A percentile compares a stretch with the other conserved stretches of the same genome.
Conservation (phyloP, 2,113 vertebrate genomes). For the Hiodon alosoides region DNA sequence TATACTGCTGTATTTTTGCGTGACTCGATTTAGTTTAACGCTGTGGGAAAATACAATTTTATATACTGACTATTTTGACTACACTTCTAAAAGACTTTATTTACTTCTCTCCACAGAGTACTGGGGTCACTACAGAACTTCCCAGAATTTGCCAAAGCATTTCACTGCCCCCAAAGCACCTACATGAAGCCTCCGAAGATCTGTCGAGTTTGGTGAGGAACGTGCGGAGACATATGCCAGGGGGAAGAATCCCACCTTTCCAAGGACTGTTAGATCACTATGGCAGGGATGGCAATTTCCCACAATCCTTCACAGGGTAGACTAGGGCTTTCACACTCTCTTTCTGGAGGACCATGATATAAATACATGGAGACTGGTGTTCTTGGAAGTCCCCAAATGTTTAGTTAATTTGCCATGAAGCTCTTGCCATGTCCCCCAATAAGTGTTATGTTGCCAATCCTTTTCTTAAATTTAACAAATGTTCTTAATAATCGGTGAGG, state of each 20-base stretch:
- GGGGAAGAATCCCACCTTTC: conserved; percentile 24
- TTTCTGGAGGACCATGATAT: conserved; percentile 40
- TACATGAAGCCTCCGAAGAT: conserved; percentile 78
- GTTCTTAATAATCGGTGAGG: conserved; percentile 1
- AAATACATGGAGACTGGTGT: conserved; percentile 33
- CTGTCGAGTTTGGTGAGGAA: conserved; percentile 84
- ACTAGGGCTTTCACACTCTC: conserved; percentile 46
- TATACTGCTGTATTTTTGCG: too few species aligned
- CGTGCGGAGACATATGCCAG: conserved; percentile 19
- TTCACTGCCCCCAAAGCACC: conserved; percentile 68
- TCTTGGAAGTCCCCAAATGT: conserved; percentile 26
- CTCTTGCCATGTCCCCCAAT: conserved; percentile 1
- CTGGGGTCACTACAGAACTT: conserved; percentile 90
- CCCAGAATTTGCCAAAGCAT: conserved; percentile 84
- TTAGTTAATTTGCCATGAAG: background rate
- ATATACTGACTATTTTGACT: conserved; percentile 10
- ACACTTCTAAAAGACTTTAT: background rate
- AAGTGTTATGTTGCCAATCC: background rate
- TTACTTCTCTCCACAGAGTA: conserved; percentile 65
- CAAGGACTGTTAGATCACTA: conserved; percentile 42
- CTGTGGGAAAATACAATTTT: background rate
- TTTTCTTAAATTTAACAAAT: background rate
- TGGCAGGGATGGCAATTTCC: conserved; percentile 32
- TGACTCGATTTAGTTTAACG: too few species aligned
- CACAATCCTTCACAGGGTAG: conserved; percentile 39